Conservation (phyloP, 30 jellyfish, hydroid and myxozoan species). For the Pelagia noctiluca region DNA sequence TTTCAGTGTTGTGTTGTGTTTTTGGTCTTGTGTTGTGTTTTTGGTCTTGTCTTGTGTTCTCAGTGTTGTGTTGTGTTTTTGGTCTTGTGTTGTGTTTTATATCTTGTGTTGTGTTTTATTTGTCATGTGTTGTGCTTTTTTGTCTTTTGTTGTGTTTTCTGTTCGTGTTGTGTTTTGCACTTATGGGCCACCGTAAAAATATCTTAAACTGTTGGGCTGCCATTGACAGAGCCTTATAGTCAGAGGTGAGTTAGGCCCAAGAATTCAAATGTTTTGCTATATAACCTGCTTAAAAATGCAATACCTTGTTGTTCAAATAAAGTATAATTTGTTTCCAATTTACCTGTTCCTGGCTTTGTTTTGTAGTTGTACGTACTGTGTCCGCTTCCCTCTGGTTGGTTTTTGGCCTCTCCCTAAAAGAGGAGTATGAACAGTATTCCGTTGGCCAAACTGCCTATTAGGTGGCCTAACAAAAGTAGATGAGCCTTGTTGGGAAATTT, state of each 20-base stretch:
- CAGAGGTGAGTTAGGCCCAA: constrained; percentile 6
- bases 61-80: too few species aligned
- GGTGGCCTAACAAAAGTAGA: constrained; percentile 6
- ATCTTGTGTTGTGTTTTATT: too few species aligned
- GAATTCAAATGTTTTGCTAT: background rate
- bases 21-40: too few species aligned
- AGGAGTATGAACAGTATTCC: background rate
- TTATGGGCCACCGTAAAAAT: background rate
- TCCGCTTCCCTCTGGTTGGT: constrained; percentile 7
- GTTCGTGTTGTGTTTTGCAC: too few species aligned
- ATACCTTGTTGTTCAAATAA: background rate
- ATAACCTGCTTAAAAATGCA: background rate
- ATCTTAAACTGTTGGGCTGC: background rate
- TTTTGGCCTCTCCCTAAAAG: background rate
- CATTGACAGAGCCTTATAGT: background rate
- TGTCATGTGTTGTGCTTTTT: too few species aligned
- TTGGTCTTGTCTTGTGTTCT: too few species aligned
- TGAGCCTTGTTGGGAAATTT: background rate
- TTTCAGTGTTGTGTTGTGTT: too few species aligned
- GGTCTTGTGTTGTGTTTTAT: too few species aligned
- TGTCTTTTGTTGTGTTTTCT: too few species aligned
- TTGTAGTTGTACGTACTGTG: background rate
- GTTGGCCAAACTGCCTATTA: background rate
- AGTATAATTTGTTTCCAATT: background rate
- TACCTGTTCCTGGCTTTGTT: background rate